Conservation (phyloP, 2,888 invertebrate genomes). For the Melieria omissa region DNA sequence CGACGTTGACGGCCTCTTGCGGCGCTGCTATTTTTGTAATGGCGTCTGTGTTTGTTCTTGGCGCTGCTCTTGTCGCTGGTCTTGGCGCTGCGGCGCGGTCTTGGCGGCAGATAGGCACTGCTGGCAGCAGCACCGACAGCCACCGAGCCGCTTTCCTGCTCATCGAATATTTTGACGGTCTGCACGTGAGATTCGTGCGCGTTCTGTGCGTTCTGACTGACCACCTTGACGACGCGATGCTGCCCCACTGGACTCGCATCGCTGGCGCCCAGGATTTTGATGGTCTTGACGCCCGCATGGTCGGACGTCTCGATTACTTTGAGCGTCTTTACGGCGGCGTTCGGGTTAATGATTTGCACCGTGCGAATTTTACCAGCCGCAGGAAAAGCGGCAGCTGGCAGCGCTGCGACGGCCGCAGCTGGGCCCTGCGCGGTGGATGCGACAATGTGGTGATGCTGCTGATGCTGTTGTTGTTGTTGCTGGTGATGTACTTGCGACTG, state of each 20-base stretch:
- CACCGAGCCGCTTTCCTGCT: slow-evolving; percentile 44
- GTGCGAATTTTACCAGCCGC: slow-evolving; percentile 55
- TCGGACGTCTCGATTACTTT: slow-evolving; percentile 58
- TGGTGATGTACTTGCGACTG: neutral
- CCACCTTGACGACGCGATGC: slow-evolving; percentile 56
- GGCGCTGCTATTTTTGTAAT: neutral
- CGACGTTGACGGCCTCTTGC: neutral
- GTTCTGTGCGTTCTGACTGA: slow-evolving; percentile 50
- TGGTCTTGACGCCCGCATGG: slow-evolving; percentile 57
- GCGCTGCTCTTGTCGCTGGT: slow-evolving; percentile 18
- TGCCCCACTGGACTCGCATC: slow-evolving; percentile 56
- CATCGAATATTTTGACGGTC: slow-evolving; percentile 60
- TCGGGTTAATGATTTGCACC: slow-evolving; percentile 57
- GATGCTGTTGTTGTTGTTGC: neutral
- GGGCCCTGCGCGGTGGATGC: slow-evolving; percentile 41
- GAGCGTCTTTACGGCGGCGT: slow-evolving; percentile 52
- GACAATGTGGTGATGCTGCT: slow-evolving; percentile 33
- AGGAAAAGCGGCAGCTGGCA: slow-evolving; percentile 32
- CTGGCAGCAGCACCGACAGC: neutral
- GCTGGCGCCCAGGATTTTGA: slow-evolving; percentile 58
- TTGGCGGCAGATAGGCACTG: slow-evolving; percentile 42
- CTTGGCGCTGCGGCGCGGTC: neutral
- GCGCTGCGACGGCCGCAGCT: slow-evolving; percentile 11
- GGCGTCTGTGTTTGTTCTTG: neutral
- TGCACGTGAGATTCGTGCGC: slow-evolving; percentile 52